phyloP scores from a whole-genome alignment of 2,888 invertebrate genomes.

The Sarcophaga subvicina region DNA sequence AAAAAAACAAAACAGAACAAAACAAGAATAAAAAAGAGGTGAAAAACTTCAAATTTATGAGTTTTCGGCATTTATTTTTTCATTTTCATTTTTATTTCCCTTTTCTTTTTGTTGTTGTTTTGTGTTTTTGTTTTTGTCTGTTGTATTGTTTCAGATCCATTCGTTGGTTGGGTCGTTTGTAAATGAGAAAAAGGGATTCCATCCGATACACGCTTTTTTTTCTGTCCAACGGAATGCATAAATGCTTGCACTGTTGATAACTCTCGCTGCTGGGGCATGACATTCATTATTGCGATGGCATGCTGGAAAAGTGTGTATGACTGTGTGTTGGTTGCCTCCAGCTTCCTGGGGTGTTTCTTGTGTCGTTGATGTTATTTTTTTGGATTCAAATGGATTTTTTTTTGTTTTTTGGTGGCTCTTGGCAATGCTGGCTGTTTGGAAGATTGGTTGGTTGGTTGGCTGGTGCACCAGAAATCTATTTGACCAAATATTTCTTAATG shows the following conservation, averaged over 20 bases:
- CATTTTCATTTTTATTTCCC: constrained; percentile 17
- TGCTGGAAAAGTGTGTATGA: constrained; percentile 5
- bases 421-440: constrained; percentile 27
- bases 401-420: constrained; percentile 35
- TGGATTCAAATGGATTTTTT: constrained; percentile 30
- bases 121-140: neutral
- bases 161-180: constrained; percentile 32
- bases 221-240: neutral
- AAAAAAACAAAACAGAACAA: constrained; percentile 68
- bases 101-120: too few species aligned
- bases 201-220: constrained; percentile 32
- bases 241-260: constrained; percentile 50
- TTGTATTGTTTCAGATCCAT: constrained; percentile 33
- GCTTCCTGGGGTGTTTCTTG: constrained; percentile 66
- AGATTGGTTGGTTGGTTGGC: constrained; percentile 22
- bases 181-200: constrained; percentile 43
- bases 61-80: constrained; percentile 65
- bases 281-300: constrained; percentile 24
- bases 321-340: constrained; percentile 13
- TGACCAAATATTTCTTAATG: constrained; percentile 40
- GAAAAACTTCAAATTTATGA: constrained; percentile 72
- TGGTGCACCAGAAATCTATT: constrained; percentile 56
- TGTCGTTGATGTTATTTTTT: constrained; percentile 25
- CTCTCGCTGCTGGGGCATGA: constrained; percentile 27
- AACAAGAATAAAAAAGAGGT: constrained; percentile 64